Conservation (phyloP, 2,113 vertebrate species). For the Coryphaenoides rupestris region DNA sequence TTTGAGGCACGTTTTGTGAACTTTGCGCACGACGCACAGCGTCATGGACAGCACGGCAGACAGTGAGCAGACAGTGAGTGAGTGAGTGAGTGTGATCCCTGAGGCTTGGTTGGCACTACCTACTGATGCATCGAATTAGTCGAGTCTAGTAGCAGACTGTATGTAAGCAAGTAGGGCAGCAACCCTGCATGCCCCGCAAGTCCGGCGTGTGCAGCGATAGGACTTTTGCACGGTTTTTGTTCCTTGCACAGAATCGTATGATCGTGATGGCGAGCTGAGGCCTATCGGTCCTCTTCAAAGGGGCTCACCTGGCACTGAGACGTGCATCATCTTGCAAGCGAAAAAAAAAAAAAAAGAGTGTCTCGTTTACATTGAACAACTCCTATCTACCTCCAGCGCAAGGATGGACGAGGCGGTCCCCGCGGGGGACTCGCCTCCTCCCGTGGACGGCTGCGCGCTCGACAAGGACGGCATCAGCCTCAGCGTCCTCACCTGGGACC, state of each 20-base stretch:
- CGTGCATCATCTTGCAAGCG: not conserved
- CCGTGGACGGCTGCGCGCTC: constrained; percentile 46
- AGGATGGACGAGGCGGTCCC: constrained; percentile 84
- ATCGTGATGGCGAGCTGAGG: constrained; percentile 21
- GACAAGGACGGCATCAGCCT: constrained; percentile 75
- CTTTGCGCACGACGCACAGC: too few relatives aligned
- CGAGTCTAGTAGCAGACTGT: constrained; percentile 33
- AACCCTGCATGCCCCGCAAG: constrained; percentile 5
- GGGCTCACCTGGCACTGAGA: not conserved
- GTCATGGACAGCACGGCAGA: too few relatives aligned
- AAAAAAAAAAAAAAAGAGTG: constrained; percentile 12
- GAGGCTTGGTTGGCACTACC: constrained; percentile 13
- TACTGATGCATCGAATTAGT: constrained; percentile 34
- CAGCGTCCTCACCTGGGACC: constrained; percentile 95
- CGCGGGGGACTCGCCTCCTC: constrained; percentile 40
- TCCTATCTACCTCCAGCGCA: constrained; percentile 38
- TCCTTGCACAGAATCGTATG: constrained; percentile 11
- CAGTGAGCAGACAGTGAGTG: constrained; percentile 18
- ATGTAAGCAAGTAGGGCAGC: constrained; percentile 51
- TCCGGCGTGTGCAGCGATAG: constrained; percentile 16
- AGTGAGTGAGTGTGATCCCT: constrained; percentile 35
- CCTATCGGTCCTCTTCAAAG: constrained; percentile 32
- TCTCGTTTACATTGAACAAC: constrained; percentile 11
- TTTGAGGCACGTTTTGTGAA: constrained; percentile 4
- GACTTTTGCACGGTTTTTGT: too few relatives aligned